These are phyloP conservation scores for Cotesia chilonis DNA, from an alignment of 1,140 invertebrate genomes.

Conservation along the genomic window DNA sequence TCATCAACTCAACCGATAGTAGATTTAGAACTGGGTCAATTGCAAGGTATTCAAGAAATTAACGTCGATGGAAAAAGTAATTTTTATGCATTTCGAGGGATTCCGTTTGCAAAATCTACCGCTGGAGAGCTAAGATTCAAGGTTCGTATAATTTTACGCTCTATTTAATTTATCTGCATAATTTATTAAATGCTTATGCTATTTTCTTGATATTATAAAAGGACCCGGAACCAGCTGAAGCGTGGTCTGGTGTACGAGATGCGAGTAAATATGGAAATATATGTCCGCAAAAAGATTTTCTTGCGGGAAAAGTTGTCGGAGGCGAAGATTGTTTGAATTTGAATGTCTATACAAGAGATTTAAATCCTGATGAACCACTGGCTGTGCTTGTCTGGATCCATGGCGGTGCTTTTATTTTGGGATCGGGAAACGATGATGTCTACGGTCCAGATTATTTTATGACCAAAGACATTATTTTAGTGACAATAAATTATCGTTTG, in stretches of 20 bases:
- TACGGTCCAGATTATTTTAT: conserved; percentile 66
- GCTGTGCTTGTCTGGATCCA: conserved; percentile 69
- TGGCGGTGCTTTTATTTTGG: conserved; percentile 69
- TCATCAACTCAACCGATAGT: neutral
- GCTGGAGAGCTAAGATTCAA: neutral
- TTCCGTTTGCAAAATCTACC: conserved; percentile 28
- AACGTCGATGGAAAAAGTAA: conserved; percentile 22
- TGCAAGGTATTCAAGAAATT: conserved; percentile 1
- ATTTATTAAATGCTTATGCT: no score
- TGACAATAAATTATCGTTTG: conserved; percentile 71
- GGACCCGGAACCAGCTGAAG: conserved; percentile 66
- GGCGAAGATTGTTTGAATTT: conserved; percentile 84
- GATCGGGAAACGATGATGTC: conserved; percentile 55
- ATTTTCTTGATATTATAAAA: no score
- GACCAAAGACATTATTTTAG: conserved; percentile 67
- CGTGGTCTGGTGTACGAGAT: conserved; percentile 68
- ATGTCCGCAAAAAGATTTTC: conserved; percentile 57
- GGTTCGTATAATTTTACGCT: conserved; percentile 47
- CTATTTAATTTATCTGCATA: neutral
- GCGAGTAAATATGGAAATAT: conserved; percentile 67
- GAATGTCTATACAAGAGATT: conserved; percentile 79
- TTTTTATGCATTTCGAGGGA: conserved; percentile 18
- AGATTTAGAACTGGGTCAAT: neutral
- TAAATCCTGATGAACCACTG: conserved; percentile 34
- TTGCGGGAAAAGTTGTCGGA: conserved; percentile 38